These are phyloP conservation scores for Epizoanthus ramosus DNA, from an alignment of 92 coral and sea anemone species.

Conservation along the genomic window DNA sequence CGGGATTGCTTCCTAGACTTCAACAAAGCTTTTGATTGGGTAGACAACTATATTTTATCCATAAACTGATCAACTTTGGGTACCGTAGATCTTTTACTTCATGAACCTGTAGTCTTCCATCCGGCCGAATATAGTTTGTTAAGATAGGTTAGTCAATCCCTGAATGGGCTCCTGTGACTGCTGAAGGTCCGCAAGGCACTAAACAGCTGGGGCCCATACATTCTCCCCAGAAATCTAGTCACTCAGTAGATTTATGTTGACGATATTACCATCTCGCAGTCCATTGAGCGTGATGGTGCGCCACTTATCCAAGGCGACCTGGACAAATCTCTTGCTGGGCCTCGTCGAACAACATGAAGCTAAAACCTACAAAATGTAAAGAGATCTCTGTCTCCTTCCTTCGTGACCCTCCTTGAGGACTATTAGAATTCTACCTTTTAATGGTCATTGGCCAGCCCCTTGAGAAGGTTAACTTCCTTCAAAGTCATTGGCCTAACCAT, in stretches of 20 bases:
- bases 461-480: too few relatives aligned
- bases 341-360: too few relatives aligned
- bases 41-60: background rate
- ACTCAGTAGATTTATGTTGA: slow-evolving; percentile 21
- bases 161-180: background rate
- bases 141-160: background rate
- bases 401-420: too few relatives aligned
- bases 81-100: background rate
- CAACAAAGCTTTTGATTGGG: background rate
- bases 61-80: background rate
- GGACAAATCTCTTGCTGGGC: background rate
- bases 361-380: too few relatives aligned
- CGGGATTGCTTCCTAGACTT: slow-evolving; percentile 1
- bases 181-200: slow-evolving; percentile 30
- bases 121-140: background rate
- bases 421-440: too few relatives aligned
- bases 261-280: background rate
- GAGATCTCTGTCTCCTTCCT: too few relatives aligned
- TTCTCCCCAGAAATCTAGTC: background rate
- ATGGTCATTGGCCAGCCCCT: too few relatives aligned
- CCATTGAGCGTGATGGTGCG: too few relatives aligned
- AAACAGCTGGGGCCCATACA: slow-evolving; percentile 26
- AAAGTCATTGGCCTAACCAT: too few relatives aligned
- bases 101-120: background rate
- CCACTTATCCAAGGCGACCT: background rate